Evolutionary conservation across 2,113 vertebrate genomes (phyloP), one percentile per base, ranked within the genome.

Genomic region (Toxostoma redivivum): DNA sequence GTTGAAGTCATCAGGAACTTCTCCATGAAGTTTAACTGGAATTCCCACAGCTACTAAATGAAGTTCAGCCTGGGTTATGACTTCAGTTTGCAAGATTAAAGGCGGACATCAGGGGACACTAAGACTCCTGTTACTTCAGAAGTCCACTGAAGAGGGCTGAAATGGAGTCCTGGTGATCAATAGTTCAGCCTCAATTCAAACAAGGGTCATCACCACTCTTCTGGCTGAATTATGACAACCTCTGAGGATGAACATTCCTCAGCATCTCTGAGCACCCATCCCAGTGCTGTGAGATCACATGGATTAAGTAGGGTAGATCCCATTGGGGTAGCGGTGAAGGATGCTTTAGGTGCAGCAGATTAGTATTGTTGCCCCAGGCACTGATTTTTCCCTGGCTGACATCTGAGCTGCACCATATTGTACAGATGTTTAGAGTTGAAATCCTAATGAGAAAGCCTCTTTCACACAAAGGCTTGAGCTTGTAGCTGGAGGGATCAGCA

Each of bases 281-380:
- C 8, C 37, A 56, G 50, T 42, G 31, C 45, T 53, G 30, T 58
- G 42, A 44, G 69, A 87, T 56, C 62, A 74, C 58, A 82, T 2
- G 9, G 65, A 78, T 13, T 12, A 50, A 90, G 4, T 23, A 58
- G 50, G 9, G 12, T 38, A 40, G 69, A 51, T 20, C 44, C 40
- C 40, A 12, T 4, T 38, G 44, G 13, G 42, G 18, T 17, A 38
- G 33, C 47, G 53, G 24, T 62, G 51, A 47, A 5, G 38, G 22
- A 42, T 6, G 5, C 5, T 78, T 53, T 20, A 24, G 17, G 13
- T 40, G 20, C 47, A 74, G 38, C 37, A 70, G 31, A 44, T 18
- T 12, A 17, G 7, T 8, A 0, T 11, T 53, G 7, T 7, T 73
- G 48, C 6, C 25, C 4, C 50, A 69, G 50, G 14, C 18, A 20